Evolutionary conservation across 2,113 vertebrate genomes (phyloP).

Genomic region (Eolophus roseicapilla): DNA sequence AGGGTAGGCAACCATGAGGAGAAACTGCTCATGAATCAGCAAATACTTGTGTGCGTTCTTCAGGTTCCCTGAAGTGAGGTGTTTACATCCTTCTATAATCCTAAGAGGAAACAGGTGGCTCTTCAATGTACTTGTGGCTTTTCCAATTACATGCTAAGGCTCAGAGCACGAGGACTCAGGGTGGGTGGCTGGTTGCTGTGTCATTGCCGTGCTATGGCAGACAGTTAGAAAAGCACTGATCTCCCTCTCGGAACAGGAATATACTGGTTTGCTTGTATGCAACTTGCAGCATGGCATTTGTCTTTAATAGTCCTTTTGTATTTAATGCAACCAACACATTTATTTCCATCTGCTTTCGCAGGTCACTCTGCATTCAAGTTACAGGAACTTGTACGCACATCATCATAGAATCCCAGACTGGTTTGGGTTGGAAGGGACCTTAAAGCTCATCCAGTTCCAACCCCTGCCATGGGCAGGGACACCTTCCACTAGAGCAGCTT

Average conservation of each 20-base stretch:
- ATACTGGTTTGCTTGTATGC: not conserved
- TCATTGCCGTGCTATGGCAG: slow-evolving; percentile 9
- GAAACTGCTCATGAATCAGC: slow-evolving; percentile 29
- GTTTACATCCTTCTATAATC: not conserved
- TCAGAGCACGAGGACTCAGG: not conserved
- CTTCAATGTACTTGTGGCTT: not conserved
- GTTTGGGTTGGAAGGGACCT: not conserved
- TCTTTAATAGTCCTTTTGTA: not conserved
- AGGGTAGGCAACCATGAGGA: slow-evolving; percentile 9
- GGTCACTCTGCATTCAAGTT: not conserved
- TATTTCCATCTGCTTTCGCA: not conserved
- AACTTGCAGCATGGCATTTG: not conserved
- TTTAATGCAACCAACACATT: not conserved
- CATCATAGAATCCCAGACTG: not conserved
- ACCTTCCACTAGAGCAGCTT: not conserved
- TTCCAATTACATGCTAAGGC: slow-evolving; percentile 10
- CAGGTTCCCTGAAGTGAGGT: not conserved
- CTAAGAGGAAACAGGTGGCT: slow-evolving; percentile 30
- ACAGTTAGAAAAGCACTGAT: not conserved
- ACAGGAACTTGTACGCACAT: not conserved
- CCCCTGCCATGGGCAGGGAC: not conserved
- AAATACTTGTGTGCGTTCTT: not conserved
- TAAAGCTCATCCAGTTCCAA: not conserved
- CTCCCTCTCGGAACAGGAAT: not conserved
- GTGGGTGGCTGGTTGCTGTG: not conserved